Percentiles rank a stretch among this genome's conserved stretches.
These are phyloP conservation scores for Oscarella lobularis DNA, from an alignment of 37 sponge, comb jelly and placozoan genomes.

Conservation along the genomic window DNA sequence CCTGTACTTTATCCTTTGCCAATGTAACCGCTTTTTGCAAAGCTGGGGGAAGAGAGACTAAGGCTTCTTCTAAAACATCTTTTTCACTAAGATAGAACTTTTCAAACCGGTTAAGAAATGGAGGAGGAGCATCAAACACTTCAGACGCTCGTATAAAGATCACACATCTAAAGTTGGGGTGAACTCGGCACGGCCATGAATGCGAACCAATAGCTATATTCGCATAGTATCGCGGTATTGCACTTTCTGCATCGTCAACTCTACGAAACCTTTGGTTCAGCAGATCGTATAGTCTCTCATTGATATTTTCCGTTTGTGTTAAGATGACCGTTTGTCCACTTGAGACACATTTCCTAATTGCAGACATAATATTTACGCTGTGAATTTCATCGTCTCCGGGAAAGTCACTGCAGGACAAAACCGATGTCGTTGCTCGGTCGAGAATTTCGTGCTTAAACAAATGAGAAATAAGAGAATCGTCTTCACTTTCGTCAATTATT, in stretches of 20 bases:
- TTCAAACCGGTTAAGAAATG: background rate
- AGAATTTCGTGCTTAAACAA: constrained; percentile 57
- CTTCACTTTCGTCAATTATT: constrained; percentile 77
- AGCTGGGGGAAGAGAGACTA: constrained; percentile 26
- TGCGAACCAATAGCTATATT: background rate
- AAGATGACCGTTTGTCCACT: constrained; percentile 71
- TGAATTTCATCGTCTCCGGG: constrained; percentile 63
- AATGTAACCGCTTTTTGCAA: constrained; percentile 25
- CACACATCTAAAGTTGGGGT: background rate
- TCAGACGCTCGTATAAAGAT: background rate
- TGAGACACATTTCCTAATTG: constrained; percentile 63
- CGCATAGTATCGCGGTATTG: background rate
- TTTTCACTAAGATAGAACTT: constrained; percentile 23
- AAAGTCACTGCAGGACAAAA: constrained; percentile 76
- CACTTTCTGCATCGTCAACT: background rate
- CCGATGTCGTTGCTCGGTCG: constrained; percentile 27
- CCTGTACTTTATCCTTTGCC: constrained; percentile 27
- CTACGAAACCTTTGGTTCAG: background rate
- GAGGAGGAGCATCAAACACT: background rate
- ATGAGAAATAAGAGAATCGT: constrained; percentile 51
- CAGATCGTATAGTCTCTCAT: background rate
- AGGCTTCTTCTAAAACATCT: constrained; percentile 39
- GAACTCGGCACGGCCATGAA: background rate
- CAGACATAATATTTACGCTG: constrained; percentile 73
- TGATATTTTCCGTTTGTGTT: constrained; percentile 52